Evolutionary conservation across 1,140 invertebrate genomes (phyloP), one percentile per base, ranked within the genome.

Genomic region (Rhysida immarginata): DNA sequence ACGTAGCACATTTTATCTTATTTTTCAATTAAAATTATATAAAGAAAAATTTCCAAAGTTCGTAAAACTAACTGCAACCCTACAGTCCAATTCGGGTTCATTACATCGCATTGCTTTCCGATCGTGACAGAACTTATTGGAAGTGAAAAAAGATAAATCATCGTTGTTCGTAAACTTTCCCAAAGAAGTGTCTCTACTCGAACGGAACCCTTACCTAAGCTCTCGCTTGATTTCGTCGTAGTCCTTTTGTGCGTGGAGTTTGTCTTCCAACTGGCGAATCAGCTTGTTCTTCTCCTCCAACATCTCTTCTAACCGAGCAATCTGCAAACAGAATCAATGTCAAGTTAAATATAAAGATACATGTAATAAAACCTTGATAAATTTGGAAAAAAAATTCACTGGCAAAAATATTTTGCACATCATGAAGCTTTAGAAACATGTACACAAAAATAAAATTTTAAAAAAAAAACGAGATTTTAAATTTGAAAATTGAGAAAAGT

Each of bases 191-290:
- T n/a, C n/a, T n/a, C n/a, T n/a, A n/a, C n/a, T n/a, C n/a, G n/a
- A n/a, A n/a, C n/a, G n/a, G n/a, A 46, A 14, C 5, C 24, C 61
- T 66, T 58, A 81, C 78, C 77, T 82, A 60, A 93, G 78, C 74
- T 93, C 87, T 64, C 87, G 73, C 69, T 89, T 91, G 61, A 92
- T 76, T 62, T 93, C 85, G 61, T 94, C 83, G 73, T 94, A 88
- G 73, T 95, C 91, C 64, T 81, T 79, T 71, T 94, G 87, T 51
- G 77, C 76, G 58, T 87, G 84, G 46, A 97, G 74, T 65, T 83
- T 81, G 24, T 82, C 82, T 73, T 96, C 90, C 54, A 96, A 72
- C 60, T 85, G 77, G 48, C 77, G 78, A 59, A 94, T 92, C 65
- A 85, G 83, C 67, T 86, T 82, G 61, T 83, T 81, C 71, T 91